These are phyloP conservation scores for Xiphophorus hellerii DNA, from an alignment of 2,113 vertebrate genomes.

Conservation along the genomic window DNA sequence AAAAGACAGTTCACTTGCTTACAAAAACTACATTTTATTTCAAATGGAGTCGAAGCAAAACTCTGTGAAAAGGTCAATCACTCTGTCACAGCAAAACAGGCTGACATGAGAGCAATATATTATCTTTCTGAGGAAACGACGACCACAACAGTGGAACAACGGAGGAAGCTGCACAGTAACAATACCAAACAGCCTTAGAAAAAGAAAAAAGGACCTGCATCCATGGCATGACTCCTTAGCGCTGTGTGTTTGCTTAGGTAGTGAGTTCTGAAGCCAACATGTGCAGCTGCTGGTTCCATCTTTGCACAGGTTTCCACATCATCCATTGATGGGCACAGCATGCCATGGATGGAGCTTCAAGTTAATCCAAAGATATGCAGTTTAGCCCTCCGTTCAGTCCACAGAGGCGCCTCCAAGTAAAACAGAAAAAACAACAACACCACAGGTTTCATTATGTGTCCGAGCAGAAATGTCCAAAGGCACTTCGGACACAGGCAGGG, in stretches of 20 bases:
- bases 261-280: conserved; percentile 31
- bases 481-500: conserved; percentile 63
- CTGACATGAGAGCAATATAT: conserved; percentile 24
- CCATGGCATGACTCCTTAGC: conserved; percentile 45
- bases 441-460: conserved; percentile 32
- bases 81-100: conserved; percentile 17
- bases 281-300: conserved; percentile 32
- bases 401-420: conserved; percentile 9
- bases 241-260: conserved; percentile 40
- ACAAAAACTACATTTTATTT: conserved; percentile 52
- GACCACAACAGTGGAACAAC: conserved; percentile 51
- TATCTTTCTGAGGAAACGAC: conserved; percentile 34
- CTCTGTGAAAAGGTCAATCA: conserved; percentile 17
- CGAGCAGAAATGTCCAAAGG: conserved; percentile 62
- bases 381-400: conserved; percentile 41
- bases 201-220: conserved; percentile 37
- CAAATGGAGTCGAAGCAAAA: conserved; percentile 40
- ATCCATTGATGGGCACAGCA: conserved; percentile 16
- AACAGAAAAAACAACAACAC: not conserved
- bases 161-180: conserved; percentile 5
- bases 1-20: conserved; percentile 18
- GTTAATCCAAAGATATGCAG: conserved; percentile 34
- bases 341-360: conserved; percentile 16
- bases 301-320: conserved; percentile 16
- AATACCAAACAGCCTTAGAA: conserved; percentile 2